Evolutionary conservation across 2,113 vertebrate genomes (phyloP).

Genomic region (Morphnarchus princeps): DNA sequence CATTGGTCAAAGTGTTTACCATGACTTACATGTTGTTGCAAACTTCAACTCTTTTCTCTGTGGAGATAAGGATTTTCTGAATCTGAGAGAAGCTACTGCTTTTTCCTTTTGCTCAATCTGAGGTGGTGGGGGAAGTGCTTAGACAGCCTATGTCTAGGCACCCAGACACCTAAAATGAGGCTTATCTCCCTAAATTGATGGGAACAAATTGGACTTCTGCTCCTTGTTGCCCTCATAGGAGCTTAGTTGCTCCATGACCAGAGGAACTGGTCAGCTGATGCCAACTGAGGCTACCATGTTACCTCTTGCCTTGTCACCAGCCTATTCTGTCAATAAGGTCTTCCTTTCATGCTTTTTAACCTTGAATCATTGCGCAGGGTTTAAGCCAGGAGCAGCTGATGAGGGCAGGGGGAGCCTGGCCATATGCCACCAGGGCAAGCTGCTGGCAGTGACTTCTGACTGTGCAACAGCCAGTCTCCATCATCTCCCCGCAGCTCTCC

Average conservation of each 20-base stretch:
- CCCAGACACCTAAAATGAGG: neutral
- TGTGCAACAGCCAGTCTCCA: rapidly evolving
- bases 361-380: neutral
- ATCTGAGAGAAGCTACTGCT: neutral
- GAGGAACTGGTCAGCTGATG: neutral
- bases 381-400: neutral
- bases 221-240: neutral
- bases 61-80: neutral
- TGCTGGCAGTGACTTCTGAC: neutral
- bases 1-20: neutral
- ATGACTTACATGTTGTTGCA: neutral
- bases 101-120: neutral
- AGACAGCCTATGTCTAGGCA: neutral
- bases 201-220: neutral
- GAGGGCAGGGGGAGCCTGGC: neutral
- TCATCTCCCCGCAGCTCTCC: neutral
- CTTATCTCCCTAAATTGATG: neutral
- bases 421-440: neutral
- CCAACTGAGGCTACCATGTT: neutral
- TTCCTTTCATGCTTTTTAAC: neutral
- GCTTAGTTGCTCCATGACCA: neutral
- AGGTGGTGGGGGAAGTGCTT: neutral
- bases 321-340: neutral
- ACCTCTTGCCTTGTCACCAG: neutral
- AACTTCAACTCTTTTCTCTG: neutral